Evolutionary conservation across 2,797 vertebrate genomes (phyloP), one percentile per base, ranked within the genome.

Genomic region (Eulemur rubriventer): DNA sequence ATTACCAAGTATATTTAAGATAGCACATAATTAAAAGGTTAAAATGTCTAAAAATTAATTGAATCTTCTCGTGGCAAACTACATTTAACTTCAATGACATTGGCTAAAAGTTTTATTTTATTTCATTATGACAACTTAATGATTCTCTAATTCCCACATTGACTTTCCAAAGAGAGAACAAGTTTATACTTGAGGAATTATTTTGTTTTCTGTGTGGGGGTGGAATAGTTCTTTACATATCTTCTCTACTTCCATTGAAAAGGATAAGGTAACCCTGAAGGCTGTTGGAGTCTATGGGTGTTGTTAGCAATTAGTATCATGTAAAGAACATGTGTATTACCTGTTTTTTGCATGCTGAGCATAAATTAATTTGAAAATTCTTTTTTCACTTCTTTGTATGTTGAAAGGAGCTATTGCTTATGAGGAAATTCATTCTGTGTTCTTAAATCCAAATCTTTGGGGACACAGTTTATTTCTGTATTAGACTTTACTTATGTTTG

Each of bases 121-220:
- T 72, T 97, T 97, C 18, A 57, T 76, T 83, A 48, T 93, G 38
- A 48, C 7, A 88, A 17, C 24, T 81, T 84, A 96, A 33, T 67
- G 78, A 75, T 75, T 94, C 28, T 82, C 65, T 4, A 92, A 4
- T 91, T 89, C 18, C 65, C 41, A 65, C 18, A 9, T 20, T 88
- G 72, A 78, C 41, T 38, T 95, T 85, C 80, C 55, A 92, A 87
- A 63, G 18, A 90, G 89, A 93, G 52, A 89, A 78, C 67, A 96
- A 78, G 20, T 84, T 69, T 75, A 52, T 41, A n/a, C 41, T 92
- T 89, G 55, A 35, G 69, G 8, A 73, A 75, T 75, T 80, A 20
- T 52, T 79, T 88, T 93, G 65, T 61, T 57, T 92, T 90, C 43
- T 63, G 20, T 81, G 50, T 92, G 38, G 35, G 57, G 73, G 33